A percentile compares a stretch with the other conserved stretches of the same genome.
These are phyloP conservation scores for Hippocampus mohnikei DNA, from an alignment of 2,113 vertebrate species.

Conservation along the genomic window DNA sequence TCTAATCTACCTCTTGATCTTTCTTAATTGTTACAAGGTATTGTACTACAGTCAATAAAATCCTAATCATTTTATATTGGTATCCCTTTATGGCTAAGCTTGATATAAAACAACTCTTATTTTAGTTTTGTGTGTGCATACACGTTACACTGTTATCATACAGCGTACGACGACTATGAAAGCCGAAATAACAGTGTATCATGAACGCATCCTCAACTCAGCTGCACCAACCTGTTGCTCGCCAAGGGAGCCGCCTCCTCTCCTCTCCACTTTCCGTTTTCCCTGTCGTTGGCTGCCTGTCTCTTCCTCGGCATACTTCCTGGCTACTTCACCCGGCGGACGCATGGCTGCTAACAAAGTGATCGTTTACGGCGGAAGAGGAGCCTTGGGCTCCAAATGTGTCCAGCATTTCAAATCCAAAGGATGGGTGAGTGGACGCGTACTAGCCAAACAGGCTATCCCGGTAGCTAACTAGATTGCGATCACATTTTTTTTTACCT, in stretches of 20 bases:
- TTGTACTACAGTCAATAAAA: background rate
- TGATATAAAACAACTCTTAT: background rate
- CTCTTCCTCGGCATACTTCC: background rate
- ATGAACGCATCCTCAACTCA: constrained; percentile 40
- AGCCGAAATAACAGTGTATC: background rate
- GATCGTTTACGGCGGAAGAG: constrained; percentile 85
- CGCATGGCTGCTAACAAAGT: constrained; percentile 71
- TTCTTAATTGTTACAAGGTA: background rate
- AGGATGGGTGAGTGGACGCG: constrained; percentile 79
- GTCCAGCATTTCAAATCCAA: constrained; percentile 80
- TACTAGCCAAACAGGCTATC: background rate
- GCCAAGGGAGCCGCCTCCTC: constrained; percentile 16
- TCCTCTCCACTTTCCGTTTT: constrained; percentile 4
- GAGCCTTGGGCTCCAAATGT: constrained; percentile 83
- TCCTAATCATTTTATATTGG: rapidly evolving
- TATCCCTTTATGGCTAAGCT: background rate
- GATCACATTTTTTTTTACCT: background rate
- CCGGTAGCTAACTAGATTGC: background rate
- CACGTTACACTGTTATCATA: background rate
- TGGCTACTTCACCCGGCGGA: background rate
- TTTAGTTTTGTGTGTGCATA: background rate
- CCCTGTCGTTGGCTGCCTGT: background rate
- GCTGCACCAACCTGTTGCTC: constrained; percentile 46
- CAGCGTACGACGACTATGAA: background rate
- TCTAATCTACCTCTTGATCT: too few species aligned